Base-by-base conservation (phyloP, 2,113 vertebrate genomes). In the Osmerus mordax region DNA sequence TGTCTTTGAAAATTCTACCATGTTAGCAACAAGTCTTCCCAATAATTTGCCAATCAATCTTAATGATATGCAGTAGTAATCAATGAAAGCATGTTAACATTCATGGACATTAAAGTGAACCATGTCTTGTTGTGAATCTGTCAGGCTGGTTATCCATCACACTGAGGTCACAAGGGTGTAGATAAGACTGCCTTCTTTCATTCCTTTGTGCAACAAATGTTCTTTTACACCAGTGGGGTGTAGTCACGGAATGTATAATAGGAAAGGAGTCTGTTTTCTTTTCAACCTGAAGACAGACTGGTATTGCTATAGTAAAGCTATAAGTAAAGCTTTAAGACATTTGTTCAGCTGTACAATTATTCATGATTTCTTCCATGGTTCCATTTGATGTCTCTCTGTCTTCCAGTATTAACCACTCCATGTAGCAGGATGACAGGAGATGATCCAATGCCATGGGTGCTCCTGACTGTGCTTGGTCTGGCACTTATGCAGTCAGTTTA, bases 391-490 rank as follows among this genome's bases (percentile, higher is more conserved):
- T 55, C 13, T 75, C 51, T 75, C 51, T 77, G 72, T 65, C 32
- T 69, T 68, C 16, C 69, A 77, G 88, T 90, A 84, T 72, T 56
- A 77, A 79, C 87, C 87, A 89, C 75, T 78, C 79, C 73, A 84
- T 86, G 68, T 65, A 81, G 84, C 92, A 94, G 84, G 78, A 98
- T 97, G 96, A 90, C 78, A 91, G 87, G 81, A 82, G 86, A 86
- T 85, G 88, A 91, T 89, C 83, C 88, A 71, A 85, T 93, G 58
- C 80, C 86, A 59, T 76, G 90, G 68, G 76, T 89, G 68, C 81
- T 95, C 71, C 77, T 94, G 81, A 89, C 89, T 86, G 85, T 94
- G 85, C 84, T 92, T 89, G 90, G 91, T 89, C 90, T 95, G 86
- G 87, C 86, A 32, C 84, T 94, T 80, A 85, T 90, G 56, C 87